Evolutionary conservation across 2,888 invertebrate species (phyloP).

Genomic region (Philereme vetulata): DNA sequence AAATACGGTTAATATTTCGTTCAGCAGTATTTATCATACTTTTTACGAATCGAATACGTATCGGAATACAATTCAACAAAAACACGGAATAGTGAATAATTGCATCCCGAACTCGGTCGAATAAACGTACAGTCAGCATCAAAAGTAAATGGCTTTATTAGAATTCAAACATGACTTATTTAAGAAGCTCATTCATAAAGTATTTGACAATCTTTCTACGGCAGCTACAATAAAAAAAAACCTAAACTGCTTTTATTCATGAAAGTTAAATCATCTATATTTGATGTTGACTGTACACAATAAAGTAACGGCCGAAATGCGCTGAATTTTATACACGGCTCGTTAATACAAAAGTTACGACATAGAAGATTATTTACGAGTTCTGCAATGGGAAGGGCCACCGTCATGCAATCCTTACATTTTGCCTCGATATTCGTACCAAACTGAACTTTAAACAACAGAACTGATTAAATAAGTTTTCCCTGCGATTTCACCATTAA

Average conservation of each 20-base stretch:
- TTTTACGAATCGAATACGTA: not conserved
- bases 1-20: not conserved
- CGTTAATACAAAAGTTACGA: constrained; percentile 36
- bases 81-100: constrained; percentile 11
- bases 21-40: not conserved
- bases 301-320: constrained; percentile 17
- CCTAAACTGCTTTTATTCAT: no score
- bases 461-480: not conserved
- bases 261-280: no score
- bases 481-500: not conserved
- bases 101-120: constrained; percentile 12
- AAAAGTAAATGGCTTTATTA: no score
- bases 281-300: not conserved
- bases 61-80: constrained; percentile 5
- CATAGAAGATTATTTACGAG: constrained; percentile 32
- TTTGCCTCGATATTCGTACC: constrained; percentile 16
- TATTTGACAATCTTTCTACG: no score
- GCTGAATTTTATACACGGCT: constrained; percentile 19
- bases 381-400: constrained; percentile 19
- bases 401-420: constrained; percentile 36
- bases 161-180: no score
- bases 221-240: no score
- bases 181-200: no score
- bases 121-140: constrained; percentile 1
- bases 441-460: not conserved